Evolutionary conservation across 2,888 invertebrate species (phyloP).

Genomic region (Acleris cristana): DNA sequence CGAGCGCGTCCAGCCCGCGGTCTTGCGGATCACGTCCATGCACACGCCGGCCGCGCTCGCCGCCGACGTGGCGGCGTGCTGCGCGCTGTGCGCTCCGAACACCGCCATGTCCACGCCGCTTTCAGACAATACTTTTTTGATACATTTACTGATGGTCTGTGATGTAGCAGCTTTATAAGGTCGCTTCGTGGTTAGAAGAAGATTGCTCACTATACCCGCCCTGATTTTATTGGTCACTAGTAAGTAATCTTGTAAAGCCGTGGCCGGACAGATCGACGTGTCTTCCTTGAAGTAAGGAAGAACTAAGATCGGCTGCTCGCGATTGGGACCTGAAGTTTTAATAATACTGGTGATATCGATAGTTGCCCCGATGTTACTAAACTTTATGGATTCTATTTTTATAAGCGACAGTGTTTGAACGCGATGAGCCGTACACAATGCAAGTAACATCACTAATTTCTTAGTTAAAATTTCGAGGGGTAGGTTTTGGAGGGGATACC

Average conservation of each 20-base stretch:
- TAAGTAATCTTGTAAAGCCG: neutral
- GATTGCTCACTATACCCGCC: neutral
- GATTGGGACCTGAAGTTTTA: constrained; percentile 37
- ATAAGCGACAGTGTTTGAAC: constrained; percentile 42
- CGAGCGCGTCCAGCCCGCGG: too few relatives aligned
- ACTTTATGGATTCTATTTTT: constrained; percentile 40
- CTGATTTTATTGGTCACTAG: neutral
- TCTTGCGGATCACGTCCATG: too few relatives aligned
- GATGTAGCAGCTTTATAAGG: constrained; percentile 22
- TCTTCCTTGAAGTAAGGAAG: constrained; percentile 40
- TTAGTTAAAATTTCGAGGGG: constrained; percentile 42
- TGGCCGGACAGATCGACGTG: too few relatives aligned
- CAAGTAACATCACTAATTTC: constrained; percentile 43
- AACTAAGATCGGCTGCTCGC: constrained; percentile 36
- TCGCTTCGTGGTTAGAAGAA: constrained; percentile 22
- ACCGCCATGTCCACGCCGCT: constrained; percentile 30
- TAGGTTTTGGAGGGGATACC: constrained; percentile 23
- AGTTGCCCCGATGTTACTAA: constrained; percentile 15
- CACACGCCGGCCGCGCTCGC: too few relatives aligned
- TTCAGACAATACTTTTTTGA: constrained; percentile 37
- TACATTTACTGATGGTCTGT: constrained; percentile 40
- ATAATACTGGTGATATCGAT: constrained; percentile 39
- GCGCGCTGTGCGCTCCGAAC: constrained; percentile 26
- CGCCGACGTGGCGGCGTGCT: constrained; percentile 11
- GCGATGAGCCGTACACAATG: constrained; percentile 39